Evolutionary conservation across 2,888 invertebrate species (phyloP).

Genomic region (Drosophila conformis): DNA sequence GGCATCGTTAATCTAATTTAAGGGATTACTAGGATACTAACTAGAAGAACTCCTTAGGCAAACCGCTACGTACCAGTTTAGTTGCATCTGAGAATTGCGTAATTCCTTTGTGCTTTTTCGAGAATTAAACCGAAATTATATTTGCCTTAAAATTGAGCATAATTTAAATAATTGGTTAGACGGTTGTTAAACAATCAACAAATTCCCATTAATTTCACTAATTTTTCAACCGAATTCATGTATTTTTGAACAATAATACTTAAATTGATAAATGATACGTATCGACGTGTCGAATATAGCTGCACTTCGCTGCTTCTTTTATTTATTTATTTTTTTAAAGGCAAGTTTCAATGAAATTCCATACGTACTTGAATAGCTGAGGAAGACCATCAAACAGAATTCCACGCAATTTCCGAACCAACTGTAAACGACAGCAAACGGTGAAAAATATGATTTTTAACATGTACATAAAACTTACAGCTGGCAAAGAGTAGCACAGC

Average conservation of each 20-base stretch:
- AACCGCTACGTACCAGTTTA: conserved; percentile 58
- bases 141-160: neutral
- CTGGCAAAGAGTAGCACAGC: conserved; percentile 1
- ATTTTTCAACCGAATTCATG: neutral
- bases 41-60: conserved; percentile 34
- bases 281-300: neutral
- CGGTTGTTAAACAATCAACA: neutral
- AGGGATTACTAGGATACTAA: conserved; percentile 28
- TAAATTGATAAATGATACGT: neutral
- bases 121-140: neutral
- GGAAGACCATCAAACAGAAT: conserved; percentile 23
- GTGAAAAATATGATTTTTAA: conserved; percentile 27
- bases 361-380: conserved; percentile 8
- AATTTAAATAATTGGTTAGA: neutral
- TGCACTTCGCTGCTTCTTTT: neutral
- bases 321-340: conserved; percentile 1
- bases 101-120: conserved; percentile 15
- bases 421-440: conserved; percentile 16
- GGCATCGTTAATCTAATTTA: conserved; percentile 70
- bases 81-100: conserved; percentile 16
- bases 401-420: conserved; percentile 22
- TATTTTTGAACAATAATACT: neutral
- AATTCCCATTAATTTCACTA: neutral
- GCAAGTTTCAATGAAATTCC: conserved; percentile 6
- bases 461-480: neutral